These are phyloP conservation scores for Anodontia alba DNA, from an alignment of 2,888 invertebrate genomes.

Conservation along the genomic window DNA sequence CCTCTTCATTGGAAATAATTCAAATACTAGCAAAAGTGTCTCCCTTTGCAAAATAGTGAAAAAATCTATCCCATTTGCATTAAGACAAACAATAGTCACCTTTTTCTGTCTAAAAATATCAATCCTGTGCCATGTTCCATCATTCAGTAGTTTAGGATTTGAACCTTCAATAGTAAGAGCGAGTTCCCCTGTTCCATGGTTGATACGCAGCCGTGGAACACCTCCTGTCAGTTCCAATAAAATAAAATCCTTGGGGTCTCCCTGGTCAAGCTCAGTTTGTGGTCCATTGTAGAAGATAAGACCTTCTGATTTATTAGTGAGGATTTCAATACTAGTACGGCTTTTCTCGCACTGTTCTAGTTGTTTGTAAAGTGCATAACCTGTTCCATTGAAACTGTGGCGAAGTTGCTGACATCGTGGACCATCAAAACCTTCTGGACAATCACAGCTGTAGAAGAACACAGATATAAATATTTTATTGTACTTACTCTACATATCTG, in stretches of 20 bases:
- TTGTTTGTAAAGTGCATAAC: constrained; percentile 99
- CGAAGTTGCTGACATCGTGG: constrained; percentile 97
- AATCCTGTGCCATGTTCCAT: constrained; percentile 98
- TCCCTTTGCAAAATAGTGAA: no score
- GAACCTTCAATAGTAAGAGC: constrained; percentile 90
- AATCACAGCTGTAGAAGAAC: constrained; percentile 90
- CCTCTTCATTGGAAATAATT: no score
- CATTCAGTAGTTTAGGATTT: constrained; percentile 90
- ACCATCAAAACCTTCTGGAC: constrained; percentile 96
- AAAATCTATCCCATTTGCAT: no score
- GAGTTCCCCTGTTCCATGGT: constrained; percentile 95
- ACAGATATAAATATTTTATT: background rate
- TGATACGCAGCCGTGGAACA: constrained; percentile 94
- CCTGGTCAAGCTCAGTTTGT: constrained; percentile 38
- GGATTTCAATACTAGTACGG: constrained; percentile 97
- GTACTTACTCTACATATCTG: no score
- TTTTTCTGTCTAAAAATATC: constrained; percentile 90
- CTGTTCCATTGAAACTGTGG: constrained; percentile 96
- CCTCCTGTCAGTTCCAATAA: constrained; percentile 96
- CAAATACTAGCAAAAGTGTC: no score
- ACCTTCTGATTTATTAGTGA: constrained; percentile 94
- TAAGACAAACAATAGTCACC: constrained; percentile 66
- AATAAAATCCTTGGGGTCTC: constrained; percentile 90
- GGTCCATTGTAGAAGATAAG: constrained; percentile 98
- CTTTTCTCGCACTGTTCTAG: constrained; percentile 93